Evolutionary conservation across 2,113 vertebrate species (phyloP), one percentile per base, ranked within the genome.

Genomic region (Syngnathus scovelli): DNA sequence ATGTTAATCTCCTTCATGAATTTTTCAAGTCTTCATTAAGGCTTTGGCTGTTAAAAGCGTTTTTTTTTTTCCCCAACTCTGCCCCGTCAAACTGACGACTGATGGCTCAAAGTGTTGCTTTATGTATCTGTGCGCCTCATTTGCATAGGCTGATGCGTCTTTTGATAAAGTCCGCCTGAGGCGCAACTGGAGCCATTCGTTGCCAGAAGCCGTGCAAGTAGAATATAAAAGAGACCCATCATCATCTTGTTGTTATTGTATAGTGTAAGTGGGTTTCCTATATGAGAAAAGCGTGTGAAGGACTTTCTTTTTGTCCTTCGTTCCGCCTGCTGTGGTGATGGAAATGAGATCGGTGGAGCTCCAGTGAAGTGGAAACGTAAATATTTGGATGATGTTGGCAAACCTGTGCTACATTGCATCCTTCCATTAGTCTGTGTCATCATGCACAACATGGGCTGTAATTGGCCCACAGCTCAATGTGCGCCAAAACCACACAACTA

Each of bases 291-390:
- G 33, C 43, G 63, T 46, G 61, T n/a, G 70, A 67, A 43, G 74
- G 75, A 75, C 75, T 83, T 85, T 52, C 66, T 77, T 82, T 69
- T 64, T 70, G 49, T 37, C 63, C 66, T 63, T 65, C 43, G 27
- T 64, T 84, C 60, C 64, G 51, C 48, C 16, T 19, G 21, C 36
- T 46, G 71, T 85, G 85, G 68, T 80, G 70, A 90, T 89, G 87
- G 74, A 88, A 89, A 90, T 91, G 64, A 78, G 74, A 84, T 81
- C 79, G 79, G 83, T 74, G 79, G 87, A 58, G 72, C 81, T 86
- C 79, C 81, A 77, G 73, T 83, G 76, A 79, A 86, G 86, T 84
- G 79, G 82, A 88, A 90, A 88, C 78, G 87, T 90, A 90, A 88
- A 88, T 84, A 89, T 89, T 85, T 83, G 83, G 82, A 84, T 87